A percentile compares a stretch with the other conserved stretches of the same genome.
Evolutionary conservation across 53 echinoderm and acorn worm species (phyloP).

Genomic region (Echinarachnius parma): DNA sequence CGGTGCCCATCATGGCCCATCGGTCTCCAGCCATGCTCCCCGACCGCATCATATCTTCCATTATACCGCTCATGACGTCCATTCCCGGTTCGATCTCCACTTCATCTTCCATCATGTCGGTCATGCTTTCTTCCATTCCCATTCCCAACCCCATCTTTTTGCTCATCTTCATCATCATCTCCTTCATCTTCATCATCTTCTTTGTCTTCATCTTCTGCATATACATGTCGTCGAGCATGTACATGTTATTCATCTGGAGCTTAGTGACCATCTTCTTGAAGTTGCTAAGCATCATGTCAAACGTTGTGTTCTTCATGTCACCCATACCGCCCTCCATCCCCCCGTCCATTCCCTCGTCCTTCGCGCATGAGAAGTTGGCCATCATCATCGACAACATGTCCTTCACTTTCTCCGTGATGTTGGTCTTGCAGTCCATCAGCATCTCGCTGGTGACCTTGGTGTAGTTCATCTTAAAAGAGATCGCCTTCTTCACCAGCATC

Average conservation of each 20-base stretch:
- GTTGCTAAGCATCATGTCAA: not conserved
- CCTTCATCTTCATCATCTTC: constrained; percentile 12
- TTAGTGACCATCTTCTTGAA: constrained; percentile 29
- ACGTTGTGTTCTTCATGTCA: no score
- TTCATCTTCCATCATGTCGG: no score
- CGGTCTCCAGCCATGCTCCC: constrained; percentile 25
- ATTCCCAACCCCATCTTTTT: not conserved
- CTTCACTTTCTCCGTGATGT: constrained; percentile 10
- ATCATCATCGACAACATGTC: not conserved
- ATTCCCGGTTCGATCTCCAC: no score
- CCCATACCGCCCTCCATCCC: not conserved
- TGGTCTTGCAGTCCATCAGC: constrained; percentile 6
- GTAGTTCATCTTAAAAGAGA: constrained; percentile 17
- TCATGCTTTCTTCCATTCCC: no score
- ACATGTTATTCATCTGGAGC: constrained; percentile 16
- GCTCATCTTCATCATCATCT: constrained; percentile 18
- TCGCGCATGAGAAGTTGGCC: constrained; percentile 23
- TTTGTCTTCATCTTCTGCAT: not conserved
- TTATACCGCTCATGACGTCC: not conserved
- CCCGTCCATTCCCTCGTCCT: not conserved
- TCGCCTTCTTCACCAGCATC: constrained; percentile 5
- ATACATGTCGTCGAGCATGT: constrained; percentile 4
- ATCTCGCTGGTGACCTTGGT: constrained; percentile 8
- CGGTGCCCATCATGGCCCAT: constrained; percentile 24
- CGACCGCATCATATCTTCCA: constrained; percentile 11